These are phyloP conservation scores for Callopanchax toddi DNA, from an alignment of 2,113 vertebrate genomes.

Conservation along the genomic window DNA sequence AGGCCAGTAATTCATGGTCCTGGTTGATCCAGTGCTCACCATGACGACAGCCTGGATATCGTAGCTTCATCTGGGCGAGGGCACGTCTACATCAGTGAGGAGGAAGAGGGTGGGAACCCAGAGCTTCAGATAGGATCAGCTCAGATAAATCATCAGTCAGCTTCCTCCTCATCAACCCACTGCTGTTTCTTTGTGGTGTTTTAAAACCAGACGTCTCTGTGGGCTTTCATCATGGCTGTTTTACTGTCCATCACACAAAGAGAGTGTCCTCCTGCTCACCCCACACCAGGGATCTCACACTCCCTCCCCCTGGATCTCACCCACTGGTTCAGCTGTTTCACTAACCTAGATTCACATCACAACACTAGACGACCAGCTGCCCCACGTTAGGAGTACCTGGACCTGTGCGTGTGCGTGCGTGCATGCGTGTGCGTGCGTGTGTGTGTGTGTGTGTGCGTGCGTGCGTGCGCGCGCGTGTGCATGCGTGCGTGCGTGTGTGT, in stretches of 20 bases:
- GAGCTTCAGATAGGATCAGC: constrained; percentile 9
- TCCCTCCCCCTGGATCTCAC: constrained; percentile 47
- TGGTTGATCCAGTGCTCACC: too few relatives aligned
- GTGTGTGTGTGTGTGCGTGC: too few relatives aligned
- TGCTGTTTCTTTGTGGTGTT: not conserved
- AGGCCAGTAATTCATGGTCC: not conserved
- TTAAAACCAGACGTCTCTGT: not conserved
- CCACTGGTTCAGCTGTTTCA: constrained; percentile 21
- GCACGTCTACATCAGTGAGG: not conserved
- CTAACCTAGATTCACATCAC: not conserved
- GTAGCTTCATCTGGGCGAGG: not conserved
- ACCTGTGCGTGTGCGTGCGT: too few relatives aligned
- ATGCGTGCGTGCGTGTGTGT: too few relatives aligned
- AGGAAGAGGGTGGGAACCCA: constrained; percentile 23
- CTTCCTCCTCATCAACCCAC: not conserved
- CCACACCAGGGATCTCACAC: constrained; percentile 50
- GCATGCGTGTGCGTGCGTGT: too few relatives aligned
- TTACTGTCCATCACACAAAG: not conserved
- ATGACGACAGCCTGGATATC: not conserved
- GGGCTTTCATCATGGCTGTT: not conserved
- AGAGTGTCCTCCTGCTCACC: constrained; percentile 54
- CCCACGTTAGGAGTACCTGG: too few relatives aligned
- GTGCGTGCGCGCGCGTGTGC: too few relatives aligned
- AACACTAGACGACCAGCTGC: too few relatives aligned
- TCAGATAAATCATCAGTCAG: not conserved